These are phyloP conservation scores for Sarcophaga subvicina DNA, from an alignment of 2,888 invertebrate species.

Conservation along the genomic window DNA sequence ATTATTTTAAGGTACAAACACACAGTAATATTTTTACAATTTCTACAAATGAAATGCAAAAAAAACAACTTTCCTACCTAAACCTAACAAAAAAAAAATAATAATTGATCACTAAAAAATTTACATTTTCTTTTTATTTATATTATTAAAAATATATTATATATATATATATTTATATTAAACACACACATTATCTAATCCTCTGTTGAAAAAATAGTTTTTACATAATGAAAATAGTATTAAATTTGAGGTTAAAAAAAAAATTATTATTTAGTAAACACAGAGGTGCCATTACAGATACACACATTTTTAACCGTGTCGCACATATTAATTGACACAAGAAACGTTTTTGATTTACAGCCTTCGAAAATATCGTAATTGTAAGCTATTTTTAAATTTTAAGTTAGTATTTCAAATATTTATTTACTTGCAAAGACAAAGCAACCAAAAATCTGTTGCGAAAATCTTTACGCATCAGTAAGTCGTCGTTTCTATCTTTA, in stretches of 20 bases:
- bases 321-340: slow-evolving; percentile 8
- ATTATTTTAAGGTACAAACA: slow-evolving; percentile 43
- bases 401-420: too few relatives aligned
- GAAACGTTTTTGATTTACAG: too few relatives aligned
- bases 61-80: too few relatives aligned
- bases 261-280: too few relatives aligned
- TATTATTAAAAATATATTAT: neutral
- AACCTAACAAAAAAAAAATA: neutral
- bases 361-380: too few relatives aligned
- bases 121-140: neutral
- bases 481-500: too few relatives aligned
- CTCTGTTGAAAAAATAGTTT: neutral
- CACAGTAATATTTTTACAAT: slow-evolving; percentile 20
- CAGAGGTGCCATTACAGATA: slow-evolving; percentile 28
- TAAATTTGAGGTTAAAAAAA: too few relatives aligned
- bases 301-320: neutral
- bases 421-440: too few relatives aligned
- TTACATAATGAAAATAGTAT: neutral
- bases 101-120: neutral
- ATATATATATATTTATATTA: too few relatives aligned
- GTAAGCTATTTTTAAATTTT: too few relatives aligned
- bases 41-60: slow-evolving; percentile 3
- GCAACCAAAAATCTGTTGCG: too few relatives aligned
- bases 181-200: neutral
- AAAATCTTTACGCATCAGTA: too few relatives aligned